Evolutionary conservation across 2,797 vertebrate species (phyloP).

Genomic region (Numenius phaeopus): DNA sequence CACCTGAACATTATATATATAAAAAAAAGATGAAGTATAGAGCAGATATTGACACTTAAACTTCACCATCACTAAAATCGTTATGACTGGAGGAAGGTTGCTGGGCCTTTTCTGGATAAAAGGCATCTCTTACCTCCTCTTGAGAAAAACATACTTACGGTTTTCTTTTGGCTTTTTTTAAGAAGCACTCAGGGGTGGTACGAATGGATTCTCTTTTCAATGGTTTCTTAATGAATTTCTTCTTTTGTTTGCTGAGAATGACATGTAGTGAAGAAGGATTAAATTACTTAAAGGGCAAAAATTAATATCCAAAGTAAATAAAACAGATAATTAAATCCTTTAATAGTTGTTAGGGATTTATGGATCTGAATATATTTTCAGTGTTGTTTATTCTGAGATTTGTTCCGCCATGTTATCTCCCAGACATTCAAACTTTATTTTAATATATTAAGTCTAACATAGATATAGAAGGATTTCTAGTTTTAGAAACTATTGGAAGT

Average conservation of each 20-base stretch:
- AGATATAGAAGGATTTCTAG: background rate
- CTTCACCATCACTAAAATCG: background rate
- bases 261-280: constrained; percentile 8
- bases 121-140: background rate
- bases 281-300: background rate
- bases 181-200: constrained; percentile 89
- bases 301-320: background rate
- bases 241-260: constrained; percentile 88
- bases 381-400: background rate
- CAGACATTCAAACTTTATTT: background rate
- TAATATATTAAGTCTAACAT: background rate
- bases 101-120: background rate
- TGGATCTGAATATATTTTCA: background rate
- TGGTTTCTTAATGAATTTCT: constrained; percentile 90
- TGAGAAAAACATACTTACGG: constrained; percentile 63
- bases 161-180: constrained; percentile 82
- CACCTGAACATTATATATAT: background rate
- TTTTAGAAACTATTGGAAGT: background rate
- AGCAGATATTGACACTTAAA: background rate
- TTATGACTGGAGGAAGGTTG: background rate
- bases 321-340: background rate
- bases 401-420: background rate
- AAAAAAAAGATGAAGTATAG: background rate
- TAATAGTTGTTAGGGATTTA: background rate
- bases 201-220: constrained; percentile 88